Conservation (phyloP, 2,888 invertebrate genomes). For the Drosophila robusta region DNA sequence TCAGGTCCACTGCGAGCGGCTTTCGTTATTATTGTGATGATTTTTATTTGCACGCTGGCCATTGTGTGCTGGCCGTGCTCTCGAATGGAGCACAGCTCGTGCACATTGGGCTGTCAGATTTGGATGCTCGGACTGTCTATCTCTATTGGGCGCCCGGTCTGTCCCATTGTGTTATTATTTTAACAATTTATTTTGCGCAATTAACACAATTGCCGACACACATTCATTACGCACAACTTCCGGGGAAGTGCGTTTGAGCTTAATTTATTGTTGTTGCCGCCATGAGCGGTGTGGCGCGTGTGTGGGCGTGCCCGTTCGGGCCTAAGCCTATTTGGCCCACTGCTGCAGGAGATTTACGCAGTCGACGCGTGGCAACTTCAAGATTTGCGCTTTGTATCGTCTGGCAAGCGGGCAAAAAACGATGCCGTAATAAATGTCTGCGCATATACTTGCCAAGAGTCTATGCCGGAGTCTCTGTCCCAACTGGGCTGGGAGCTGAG, state of each 20-base stretch:
- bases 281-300: neutral
- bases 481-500: neutral
- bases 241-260: conserved; percentile 69
- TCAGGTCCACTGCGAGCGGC: conserved; percentile 16
- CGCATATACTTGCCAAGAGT: conserved; percentile 57
- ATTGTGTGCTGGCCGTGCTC: conserved; percentile 32
- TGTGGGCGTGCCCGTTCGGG: conserved; percentile 6
- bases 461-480: neutral
- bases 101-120: conserved; percentile 43
- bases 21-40: conserved; percentile 57
- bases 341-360: conserved; percentile 66
- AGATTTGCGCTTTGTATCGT: conserved; percentile 51
- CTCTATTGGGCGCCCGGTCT: conserved; percentile 13
- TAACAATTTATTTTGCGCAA: conserved; percentile 81
- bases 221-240: conserved; percentile 73
- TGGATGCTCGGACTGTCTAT: conserved; percentile 21
- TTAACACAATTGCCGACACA: conserved; percentile 80
- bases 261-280: conserved; percentile 72
- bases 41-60: conserved; percentile 45
- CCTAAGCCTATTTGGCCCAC: conserved; percentile 59
- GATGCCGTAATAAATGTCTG: conserved; percentile 73
- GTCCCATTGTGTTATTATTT: conserved; percentile 69
- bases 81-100: conserved; percentile 7
- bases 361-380: conserved; percentile 71
- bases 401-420: conserved; percentile 51